These are phyloP conservation scores for Graphium colonna DNA, from an alignment of 2,888 invertebrate species.

Conservation along the genomic window DNA sequence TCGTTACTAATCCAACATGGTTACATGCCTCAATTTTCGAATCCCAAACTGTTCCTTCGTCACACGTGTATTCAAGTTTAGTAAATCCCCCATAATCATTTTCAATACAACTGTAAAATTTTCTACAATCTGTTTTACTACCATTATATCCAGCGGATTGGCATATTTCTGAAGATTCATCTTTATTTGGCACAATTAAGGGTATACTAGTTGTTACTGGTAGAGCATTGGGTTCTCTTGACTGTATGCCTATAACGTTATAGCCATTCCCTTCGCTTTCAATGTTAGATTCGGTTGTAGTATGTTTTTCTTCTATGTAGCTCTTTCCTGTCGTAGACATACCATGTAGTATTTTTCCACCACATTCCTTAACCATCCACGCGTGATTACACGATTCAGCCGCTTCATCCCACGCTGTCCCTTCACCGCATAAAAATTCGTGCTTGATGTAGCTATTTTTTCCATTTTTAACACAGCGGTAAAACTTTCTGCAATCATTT, in stretches of 20 bases:
- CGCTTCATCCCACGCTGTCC: slow-evolving; percentile 81
- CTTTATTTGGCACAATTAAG: not conserved
- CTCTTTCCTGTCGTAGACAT: not conserved
- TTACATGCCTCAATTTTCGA: slow-evolving; percentile 78
- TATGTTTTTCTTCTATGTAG: not conserved
- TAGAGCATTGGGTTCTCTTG: not conserved
- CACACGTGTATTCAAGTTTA: slow-evolving; percentile 79
- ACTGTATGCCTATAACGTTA: not conserved
- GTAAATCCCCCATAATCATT: slow-evolving; percentile 65
- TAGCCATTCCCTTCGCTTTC: not conserved
- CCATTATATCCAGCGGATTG: slow-evolving; percentile 81
- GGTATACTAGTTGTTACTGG: slow-evolving; percentile 1
- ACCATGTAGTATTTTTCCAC: slow-evolving; percentile 20
- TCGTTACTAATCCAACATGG: slow-evolving; percentile 71
- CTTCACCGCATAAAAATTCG: slow-evolving; percentile 79
- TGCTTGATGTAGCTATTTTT: slow-evolving; percentile 64
- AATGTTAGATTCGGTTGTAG: not conserved
- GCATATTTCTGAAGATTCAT: slow-evolving; percentile 18
- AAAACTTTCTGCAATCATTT: slow-evolving; percentile 83
- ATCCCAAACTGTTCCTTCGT: slow-evolving; percentile 82
- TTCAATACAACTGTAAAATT: slow-evolving; percentile 84
- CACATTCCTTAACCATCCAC: slow-evolving; percentile 64
- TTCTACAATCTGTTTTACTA: slow-evolving; percentile 77
- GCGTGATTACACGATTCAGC: slow-evolving; percentile 80
- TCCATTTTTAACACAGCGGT: slow-evolving; percentile 81